These are phyloP conservation scores for Electrophaes corylata DNA, from an alignment of 2,888 invertebrate species.

Conservation along the genomic window DNA sequence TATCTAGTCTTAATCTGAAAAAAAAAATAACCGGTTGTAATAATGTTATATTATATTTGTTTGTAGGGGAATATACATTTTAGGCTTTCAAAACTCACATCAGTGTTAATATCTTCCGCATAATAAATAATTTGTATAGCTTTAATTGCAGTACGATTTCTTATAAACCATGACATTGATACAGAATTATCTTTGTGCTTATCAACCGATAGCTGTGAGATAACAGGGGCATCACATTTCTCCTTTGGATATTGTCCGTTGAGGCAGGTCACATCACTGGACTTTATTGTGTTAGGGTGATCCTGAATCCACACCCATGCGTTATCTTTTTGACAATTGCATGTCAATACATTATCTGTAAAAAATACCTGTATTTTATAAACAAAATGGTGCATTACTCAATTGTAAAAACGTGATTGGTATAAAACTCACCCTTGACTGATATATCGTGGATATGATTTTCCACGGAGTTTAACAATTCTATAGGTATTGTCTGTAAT, in stretches of 20 bases:
- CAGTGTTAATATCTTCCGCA: slow-evolving; percentile 66
- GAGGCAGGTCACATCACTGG: slow-evolving; percentile 63
- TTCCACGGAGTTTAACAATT: slow-evolving; percentile 91
- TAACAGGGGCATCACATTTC: slow-evolving; percentile 87
- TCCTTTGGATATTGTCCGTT: slow-evolving; percentile 75
- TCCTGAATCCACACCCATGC: slow-evolving; percentile 97
- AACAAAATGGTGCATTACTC: not conserved
- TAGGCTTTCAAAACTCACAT: slow-evolving; percentile 50
- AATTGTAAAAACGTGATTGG: not conserved
- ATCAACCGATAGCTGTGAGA: slow-evolving; percentile 92
- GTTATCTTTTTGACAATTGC: slow-evolving; percentile 95
- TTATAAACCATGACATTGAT: slow-evolving; percentile 94
- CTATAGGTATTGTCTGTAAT: slow-evolving; percentile 90
- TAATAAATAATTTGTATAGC: slow-evolving; percentile 94
- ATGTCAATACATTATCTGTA: slow-evolving; percentile 93
- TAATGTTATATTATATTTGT: not conserved
- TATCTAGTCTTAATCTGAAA: slow-evolving; percentile 74
- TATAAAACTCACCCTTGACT: slow-evolving; percentile 87
- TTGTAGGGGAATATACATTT: not conserved
- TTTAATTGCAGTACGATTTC: slow-evolving; percentile 92
- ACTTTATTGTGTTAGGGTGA: slow-evolving; percentile 86
- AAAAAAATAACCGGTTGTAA: slow-evolving; percentile 25
- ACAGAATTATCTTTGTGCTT: slow-evolving; percentile 94
- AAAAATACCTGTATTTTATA: slow-evolving; percentile 32
- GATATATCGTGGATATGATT: slow-evolving; percentile 91